Evolutionary conservation across 2,797 vertebrate genomes (phyloP).

Genomic region (Chelmon rostratus): DNA sequence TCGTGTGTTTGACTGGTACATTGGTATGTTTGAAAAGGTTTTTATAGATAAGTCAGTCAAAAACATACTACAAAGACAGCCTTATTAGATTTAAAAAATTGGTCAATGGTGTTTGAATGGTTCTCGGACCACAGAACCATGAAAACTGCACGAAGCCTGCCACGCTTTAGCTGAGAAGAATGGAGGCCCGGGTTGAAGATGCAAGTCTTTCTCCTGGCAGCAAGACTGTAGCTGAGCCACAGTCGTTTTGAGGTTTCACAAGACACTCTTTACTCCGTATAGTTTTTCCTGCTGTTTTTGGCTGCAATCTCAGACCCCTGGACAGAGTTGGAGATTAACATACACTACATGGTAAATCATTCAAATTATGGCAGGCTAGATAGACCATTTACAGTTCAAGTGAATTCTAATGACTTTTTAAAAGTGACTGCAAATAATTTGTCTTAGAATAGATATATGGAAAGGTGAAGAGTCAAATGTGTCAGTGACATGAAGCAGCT

Average conservation of each 20-base stretch:
- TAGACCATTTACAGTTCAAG: conserved; percentile 33
- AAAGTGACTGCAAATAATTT: conserved; percentile 37
- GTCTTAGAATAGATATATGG: conserved; percentile 11
- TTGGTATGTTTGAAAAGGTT: not conserved
- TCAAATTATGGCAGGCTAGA: conserved; percentile 28
- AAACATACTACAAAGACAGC: not conserved
- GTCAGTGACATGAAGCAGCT: conserved; percentile 50
- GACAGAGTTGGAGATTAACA: conserved; percentile 51
- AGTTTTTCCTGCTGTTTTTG: conserved; percentile 67
- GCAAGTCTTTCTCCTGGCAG: conserved; percentile 39
- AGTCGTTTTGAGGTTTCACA: conserved; percentile 58
- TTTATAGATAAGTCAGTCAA: not conserved
- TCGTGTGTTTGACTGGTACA: too few species aligned
- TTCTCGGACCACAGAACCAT: not conserved
- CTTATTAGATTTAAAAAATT: conserved; percentile 6
- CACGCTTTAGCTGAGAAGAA: conserved; percentile 11
- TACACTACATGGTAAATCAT: conserved; percentile 11
- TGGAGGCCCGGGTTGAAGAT: conserved; percentile 26
- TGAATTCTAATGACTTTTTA: conserved; percentile 34
- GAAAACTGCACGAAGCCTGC: conserved; percentile 3
- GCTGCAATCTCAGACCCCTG: conserved; percentile 44
- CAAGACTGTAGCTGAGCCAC: conserved; percentile 26
- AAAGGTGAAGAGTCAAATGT: conserved; percentile 35
- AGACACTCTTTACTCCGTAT: conserved; percentile 53
- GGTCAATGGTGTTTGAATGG: not conserved